These are phyloP conservation scores for Anastrepha ludens DNA, from an alignment of 1,140 invertebrate genomes.

Conservation along the genomic window DNA sequence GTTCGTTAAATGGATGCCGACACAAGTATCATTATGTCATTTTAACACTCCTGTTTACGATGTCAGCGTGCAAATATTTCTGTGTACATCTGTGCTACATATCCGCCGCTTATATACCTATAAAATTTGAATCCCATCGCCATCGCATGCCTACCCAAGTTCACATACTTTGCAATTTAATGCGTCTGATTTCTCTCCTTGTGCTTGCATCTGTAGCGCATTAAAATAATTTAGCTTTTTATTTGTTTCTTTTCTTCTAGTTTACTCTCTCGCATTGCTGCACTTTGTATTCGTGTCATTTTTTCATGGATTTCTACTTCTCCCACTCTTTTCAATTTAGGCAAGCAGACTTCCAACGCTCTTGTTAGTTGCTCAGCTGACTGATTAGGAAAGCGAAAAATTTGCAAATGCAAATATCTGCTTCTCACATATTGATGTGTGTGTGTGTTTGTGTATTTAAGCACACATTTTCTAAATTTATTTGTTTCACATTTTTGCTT, in stretches of 20 bases:
- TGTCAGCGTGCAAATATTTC: neutral
- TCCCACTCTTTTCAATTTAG: conserved; percentile 29
- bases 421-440: neutral
- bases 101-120: too few relatives aligned
- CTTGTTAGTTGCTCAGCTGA: neutral
- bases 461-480: conserved; percentile 5
- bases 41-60: neutral
- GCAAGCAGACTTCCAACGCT: neutral
- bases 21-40: neutral
- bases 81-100: neutral
- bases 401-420: conserved; percentile 40
- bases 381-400: conserved; percentile 32
- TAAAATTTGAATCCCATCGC: too few relatives aligned
- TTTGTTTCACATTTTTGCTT: neutral
- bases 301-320: conserved; percentile 30
- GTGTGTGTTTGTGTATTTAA: neutral
- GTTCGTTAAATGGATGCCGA: neutral
- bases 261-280: neutral
- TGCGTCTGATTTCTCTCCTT: neutral
- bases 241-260: neutral
- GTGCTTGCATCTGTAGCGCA: neutral
- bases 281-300: conserved; percentile 23
- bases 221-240: conserved; percentile 1
- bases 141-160: too few relatives aligned
- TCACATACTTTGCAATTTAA: neutral